A percentile compares a stretch with the other conserved stretches of the same genome.
These are phyloP conservation scores for Rhea americana DNA, from an alignment of 2,113 vertebrate species.

Conservation along the genomic window DNA sequence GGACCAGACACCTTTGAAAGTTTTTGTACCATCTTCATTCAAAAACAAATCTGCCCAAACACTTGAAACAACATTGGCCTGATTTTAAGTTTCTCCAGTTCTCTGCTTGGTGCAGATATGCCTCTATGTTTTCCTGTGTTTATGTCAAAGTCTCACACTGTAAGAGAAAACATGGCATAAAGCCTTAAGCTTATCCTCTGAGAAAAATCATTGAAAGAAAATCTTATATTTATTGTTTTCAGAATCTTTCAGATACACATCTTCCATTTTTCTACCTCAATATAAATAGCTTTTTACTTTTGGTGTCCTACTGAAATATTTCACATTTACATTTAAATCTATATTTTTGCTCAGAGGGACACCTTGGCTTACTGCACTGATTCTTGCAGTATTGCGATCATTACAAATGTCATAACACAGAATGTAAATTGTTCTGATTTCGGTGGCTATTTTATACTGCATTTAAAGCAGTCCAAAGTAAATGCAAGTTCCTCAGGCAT, in stretches of 20 bases:
- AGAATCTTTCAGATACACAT: background rate
- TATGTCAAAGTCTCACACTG: background rate
- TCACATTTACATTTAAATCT: background rate
- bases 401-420: background rate
- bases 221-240: background rate
- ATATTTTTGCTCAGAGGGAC: background rate
- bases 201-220: background rate
- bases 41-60: background rate
- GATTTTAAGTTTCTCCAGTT: background rate
- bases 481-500: background rate
- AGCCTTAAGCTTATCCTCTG: background rate
- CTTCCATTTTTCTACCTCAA: background rate
- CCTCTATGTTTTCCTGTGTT: background rate
- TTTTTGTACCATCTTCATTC: background rate
- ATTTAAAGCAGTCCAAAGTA: background rate
- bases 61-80: background rate
- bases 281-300: background rate
- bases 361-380: background rate
- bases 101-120: background rate
- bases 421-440: background rate
- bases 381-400: background rate
- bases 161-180: background rate
- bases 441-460: background rate
- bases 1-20: background rate
- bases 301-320: background rate